Percentiles rank a stretch among this genome's conserved stretches.
phyloP scores from a whole-genome alignment of 2,113 vertebrate species.

The Nipponia nippon region DNA sequence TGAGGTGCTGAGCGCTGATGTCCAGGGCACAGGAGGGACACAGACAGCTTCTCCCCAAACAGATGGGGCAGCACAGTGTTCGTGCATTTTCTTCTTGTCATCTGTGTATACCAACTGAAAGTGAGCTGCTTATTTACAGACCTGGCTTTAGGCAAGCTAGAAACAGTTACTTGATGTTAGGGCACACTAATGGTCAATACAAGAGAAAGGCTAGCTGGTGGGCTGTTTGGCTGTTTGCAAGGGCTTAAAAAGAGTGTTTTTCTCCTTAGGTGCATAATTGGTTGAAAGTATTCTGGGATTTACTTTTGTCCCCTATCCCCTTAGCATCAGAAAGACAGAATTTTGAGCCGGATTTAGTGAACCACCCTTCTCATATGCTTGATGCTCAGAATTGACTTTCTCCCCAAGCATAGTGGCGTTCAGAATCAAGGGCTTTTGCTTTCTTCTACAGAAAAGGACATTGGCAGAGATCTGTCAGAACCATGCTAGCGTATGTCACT shows the following conservation, averaged over 20 bases:
- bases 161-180: background rate
- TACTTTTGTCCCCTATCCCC: background rate
- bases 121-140: background rate
- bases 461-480: background rate
- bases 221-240: background rate
- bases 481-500: background rate
- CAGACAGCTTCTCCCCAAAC: background rate
- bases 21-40: background rate
- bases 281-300: background rate
- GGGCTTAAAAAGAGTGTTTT: background rate
- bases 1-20: background rate
- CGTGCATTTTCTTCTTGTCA: background rate
- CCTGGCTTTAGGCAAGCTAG: background rate
- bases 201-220: background rate
- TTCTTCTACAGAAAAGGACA: background rate
- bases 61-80: background rate
- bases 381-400: background rate
- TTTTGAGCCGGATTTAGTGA: background rate
- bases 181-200: no score
- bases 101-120: background rate
- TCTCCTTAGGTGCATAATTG: background rate
- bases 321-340: background rate
- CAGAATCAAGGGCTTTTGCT: background rate
- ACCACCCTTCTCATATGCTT: fast-evolving
- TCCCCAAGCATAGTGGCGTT: background rate